These are phyloP conservation scores for Periplaneta americana DNA, from an alignment of 1,140 invertebrate genomes.

Conservation along the genomic window DNA sequence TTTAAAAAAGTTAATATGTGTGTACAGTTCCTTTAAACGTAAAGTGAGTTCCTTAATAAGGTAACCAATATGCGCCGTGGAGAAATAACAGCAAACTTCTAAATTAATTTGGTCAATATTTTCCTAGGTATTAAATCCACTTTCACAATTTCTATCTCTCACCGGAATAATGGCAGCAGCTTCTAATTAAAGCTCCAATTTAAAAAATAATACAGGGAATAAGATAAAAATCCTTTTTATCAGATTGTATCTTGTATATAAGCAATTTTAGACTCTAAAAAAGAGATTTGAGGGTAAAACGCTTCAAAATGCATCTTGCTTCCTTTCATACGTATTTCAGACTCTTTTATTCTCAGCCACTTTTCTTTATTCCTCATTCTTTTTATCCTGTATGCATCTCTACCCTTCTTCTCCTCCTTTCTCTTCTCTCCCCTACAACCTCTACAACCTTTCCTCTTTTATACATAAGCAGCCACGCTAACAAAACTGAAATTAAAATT, in stretches of 20 bases:
- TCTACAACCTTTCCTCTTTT: neutral
- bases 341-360: neutral
- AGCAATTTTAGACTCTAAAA: neutral
- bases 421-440: too few species aligned
- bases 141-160: neutral
- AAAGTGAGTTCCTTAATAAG: neutral
- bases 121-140: neutral
- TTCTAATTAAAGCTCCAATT: neutral
- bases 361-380: neutral
- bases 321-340: neutral
- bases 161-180: neutral
- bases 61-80: neutral
- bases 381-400: neutral
- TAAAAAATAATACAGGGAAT: neutral
- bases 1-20: too few species aligned
- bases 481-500: conserved; percentile 32
- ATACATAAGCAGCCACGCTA: conserved; percentile 25
- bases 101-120: neutral
- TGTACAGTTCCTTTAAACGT: neutral
- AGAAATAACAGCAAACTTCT: neutral
- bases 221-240: neutral
- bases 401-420: neutral
- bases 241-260: neutral
- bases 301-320: neutral
- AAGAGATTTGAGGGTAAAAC: neutral